Conservation (phyloP, 1,140 invertebrate genomes). For the Drosophila varians region DNA sequence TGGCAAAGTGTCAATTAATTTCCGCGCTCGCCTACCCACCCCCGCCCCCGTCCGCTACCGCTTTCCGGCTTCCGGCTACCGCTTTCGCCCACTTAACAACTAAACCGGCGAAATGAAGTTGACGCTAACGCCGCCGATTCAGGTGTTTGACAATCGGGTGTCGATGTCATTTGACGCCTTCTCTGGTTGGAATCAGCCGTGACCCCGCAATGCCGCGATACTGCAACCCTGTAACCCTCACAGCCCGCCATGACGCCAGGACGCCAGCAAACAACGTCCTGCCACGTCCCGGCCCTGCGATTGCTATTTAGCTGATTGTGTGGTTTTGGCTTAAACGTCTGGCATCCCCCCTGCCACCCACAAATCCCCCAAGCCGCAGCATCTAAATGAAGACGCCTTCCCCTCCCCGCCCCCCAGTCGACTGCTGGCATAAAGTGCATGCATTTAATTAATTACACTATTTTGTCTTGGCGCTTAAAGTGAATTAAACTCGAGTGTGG, state of each 20-base stretch:
- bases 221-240: neutral
- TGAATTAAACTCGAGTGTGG: slow-evolving; percentile 18
- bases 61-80: slow-evolving; percentile 26
- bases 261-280: slow-evolving; percentile 26
- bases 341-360: neutral
- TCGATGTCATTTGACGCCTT: slow-evolving; percentile 60
- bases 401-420: too few relatives aligned
- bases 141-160: slow-evolving; percentile 60
- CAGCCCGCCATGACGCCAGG: slow-evolving; percentile 11
- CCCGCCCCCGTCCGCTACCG: slow-evolving; percentile 1
- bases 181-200: slow-evolving; percentile 9
- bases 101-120: slow-evolving; percentile 70
- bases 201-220: neutral
- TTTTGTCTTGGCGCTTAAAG: slow-evolving; percentile 61
- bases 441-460: slow-evolving; percentile 69
- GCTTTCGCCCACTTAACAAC: slow-evolving; percentile 45
- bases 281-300: slow-evolving; percentile 38
- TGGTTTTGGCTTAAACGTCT: slow-evolving; percentile 64
- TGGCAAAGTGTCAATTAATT: slow-evolving; percentile 71
- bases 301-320: slow-evolving; percentile 75
- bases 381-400: slow-evolving; percentile 20
- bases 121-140: slow-evolving; percentile 41
- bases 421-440: slow-evolving; percentile 58
- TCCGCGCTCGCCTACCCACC: slow-evolving; percentile 23
- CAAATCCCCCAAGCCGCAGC: slow-evolving; percentile 1